Evolutionary conservation across 2,113 vertebrate genomes (phyloP).

Genomic region (Sturnira hondurensis): DNA sequence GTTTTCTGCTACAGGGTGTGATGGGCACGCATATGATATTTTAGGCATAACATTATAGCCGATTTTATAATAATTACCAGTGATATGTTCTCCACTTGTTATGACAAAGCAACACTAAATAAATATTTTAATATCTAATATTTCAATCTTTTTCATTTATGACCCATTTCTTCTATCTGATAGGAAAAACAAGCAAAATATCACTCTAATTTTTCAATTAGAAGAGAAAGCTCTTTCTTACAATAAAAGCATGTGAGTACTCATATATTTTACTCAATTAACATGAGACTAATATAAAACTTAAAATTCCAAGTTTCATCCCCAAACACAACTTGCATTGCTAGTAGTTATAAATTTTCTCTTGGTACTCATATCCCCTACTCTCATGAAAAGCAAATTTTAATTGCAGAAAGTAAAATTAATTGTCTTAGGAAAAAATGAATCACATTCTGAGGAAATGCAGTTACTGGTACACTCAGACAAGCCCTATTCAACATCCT

Average conservation of each 20-base stretch:
- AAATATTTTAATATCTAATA: neutral
- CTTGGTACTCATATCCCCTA: slow-evolving; percentile 1
- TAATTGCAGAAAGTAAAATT: slow-evolving; percentile 56
- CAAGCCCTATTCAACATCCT: neutral
- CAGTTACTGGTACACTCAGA: neutral
- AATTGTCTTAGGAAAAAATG: slow-evolving; percentile 10
- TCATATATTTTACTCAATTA: slow-evolving; percentile 5
- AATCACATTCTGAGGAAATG: slow-evolving; percentile 46
- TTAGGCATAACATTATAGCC: neutral
- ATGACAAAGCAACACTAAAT: neutral
- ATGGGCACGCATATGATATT: neutral
- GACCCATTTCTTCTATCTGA: neutral
- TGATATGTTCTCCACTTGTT: neutral
- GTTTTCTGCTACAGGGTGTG: neutral
- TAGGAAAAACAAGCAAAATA: neutral
- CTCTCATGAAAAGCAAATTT: slow-evolving; percentile 40
- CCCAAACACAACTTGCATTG: neutral
- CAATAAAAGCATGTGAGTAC: neutral
- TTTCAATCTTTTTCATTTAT: neutral
- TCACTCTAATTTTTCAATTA: neutral
- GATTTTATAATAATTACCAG: neutral
- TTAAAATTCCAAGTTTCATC: neutral
- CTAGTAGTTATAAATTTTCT: neutral
- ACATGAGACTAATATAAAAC: neutral
- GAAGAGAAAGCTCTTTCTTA: neutral